A percentile compares a stretch with the other conserved stretches of the same genome.
phyloP scores from a whole-genome alignment of 2,113 vertebrate genomes.

The Pteronura brasiliensis region DNA sequence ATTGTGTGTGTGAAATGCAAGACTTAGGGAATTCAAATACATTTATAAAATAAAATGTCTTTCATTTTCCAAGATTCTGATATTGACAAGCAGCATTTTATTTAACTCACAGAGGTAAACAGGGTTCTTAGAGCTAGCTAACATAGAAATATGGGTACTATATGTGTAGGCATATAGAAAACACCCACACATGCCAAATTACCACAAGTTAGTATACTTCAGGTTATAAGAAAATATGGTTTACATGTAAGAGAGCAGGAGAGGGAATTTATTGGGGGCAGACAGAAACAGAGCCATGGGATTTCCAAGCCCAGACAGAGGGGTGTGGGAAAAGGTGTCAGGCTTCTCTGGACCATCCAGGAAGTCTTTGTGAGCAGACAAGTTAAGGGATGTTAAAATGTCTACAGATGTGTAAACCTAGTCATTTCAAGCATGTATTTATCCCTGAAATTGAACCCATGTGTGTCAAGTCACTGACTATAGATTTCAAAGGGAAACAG shows the following conservation, averaged over 20 bases:
- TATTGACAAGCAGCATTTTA: neutral
- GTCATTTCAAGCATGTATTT: slow-evolving; percentile 68
- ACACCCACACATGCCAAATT: neutral
- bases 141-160: neutral
- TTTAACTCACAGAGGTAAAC: neutral
- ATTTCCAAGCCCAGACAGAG: slow-evolving; percentile 52
- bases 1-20: neutral
- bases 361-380: slow-evolving; percentile 73
- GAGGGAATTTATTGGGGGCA: slow-evolving; percentile 49
- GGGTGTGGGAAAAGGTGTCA: slow-evolving; percentile 73
- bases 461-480: slow-evolving; percentile 58
- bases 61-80: neutral
- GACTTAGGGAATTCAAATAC: neutral
- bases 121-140: neutral
- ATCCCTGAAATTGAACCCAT: slow-evolving; percentile 76
- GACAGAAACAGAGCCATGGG: slow-evolving; percentile 44
- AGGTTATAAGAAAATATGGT: neutral
- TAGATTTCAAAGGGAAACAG: slow-evolving; percentile 72
- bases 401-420: slow-evolving; percentile 76
- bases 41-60: neutral
- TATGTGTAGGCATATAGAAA: neutral
- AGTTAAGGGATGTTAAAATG: slow-evolving; percentile 74
- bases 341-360: slow-evolving; percentile 67
- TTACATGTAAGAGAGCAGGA: neutral
- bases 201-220: neutral